Base-by-base conservation (phyloP, 2,113 vertebrate species). In the Colossoma macropomum region DNA sequence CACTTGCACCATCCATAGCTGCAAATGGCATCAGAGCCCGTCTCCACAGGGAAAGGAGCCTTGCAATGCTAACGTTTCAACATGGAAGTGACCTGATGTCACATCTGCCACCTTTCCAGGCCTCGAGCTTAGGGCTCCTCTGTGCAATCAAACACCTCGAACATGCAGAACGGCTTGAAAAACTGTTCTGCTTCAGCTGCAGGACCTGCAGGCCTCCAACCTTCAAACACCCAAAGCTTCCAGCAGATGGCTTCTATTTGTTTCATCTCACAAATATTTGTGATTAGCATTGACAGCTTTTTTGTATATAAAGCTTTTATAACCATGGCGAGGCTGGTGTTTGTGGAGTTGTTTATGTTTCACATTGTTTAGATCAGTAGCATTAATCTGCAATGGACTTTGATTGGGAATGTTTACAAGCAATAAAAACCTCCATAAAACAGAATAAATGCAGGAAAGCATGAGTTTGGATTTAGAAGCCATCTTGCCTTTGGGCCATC, bases 231-330 rank as follows among this genome's bases (percentile, higher is more conserved):
- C 71, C 28, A 54, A 65, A 73, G 45, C 19, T 27, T 32, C 0
- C 28, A 32, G 1, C 71, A 88, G 80, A 84, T 82, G 87, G 65
- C 34, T 62, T 78, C 73, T 87, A 82, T 93, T 91, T 89, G 77
- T 45, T 9, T 0, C 48, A 12, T 27, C 19, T 62, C 72, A 78
- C 66, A 91, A 91, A 91, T 87, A 77, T 89, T 91, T 89, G 81
- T 71, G 73, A 75, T 86, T 27, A 16, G 38, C 54, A 63, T 52
- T 0, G 25, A 81, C 68, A 25, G 38, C 5, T 54, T 45, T 32
- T 56, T 6, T 63, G 54, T 77, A 34, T 71, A 21, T 68, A 63
- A n/a, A 23, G 13, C 69, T 19, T 50, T 70, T 48, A 60, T 76
- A 34, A 41, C 30, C 30, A 27, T 48, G 77, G 23, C 69, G 62